Base-by-base conservation (phyloP, 2,888 invertebrate genomes). In the Drosophila greeni region DNA sequence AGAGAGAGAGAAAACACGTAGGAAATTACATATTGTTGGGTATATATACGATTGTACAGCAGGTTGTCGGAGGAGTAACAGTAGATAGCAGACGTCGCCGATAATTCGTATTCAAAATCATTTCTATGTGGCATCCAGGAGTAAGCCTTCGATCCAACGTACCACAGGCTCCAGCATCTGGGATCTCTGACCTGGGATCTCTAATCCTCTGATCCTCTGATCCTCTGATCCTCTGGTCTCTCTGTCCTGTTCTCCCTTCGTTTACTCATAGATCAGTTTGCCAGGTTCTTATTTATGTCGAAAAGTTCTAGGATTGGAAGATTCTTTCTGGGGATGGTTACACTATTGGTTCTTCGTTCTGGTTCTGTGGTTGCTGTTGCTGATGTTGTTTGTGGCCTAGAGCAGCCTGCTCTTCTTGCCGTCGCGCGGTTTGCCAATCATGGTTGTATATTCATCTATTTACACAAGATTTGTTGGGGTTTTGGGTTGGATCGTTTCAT, bases 381-480 rank as follows among this genome's bases (percentile, higher is more conserved):
- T 47, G 56, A 39, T 14, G 20, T 59, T 53, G 57, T 64, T 51
- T 62, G 23, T 56, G 57, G 26, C 70, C 87, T 87, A 89, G 81
- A 89, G 89, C 79, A 89, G 86, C 79, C 89, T 86, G 76, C 88
- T 88, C 87, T 88, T 89, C 87, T 89, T 89, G 74, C 89, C 88
- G 76, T 88, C 87, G 62, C 88, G 86, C 73, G 87, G 84, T 85
- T 89, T 89, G 86, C 89, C 89, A 87, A 89, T 88, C 88, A 89
- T 88, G 73, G 89, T 86, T 73, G 88, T 87, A 84, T 88, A 89
- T 80, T 89, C 89, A 87, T 89, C 89, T 89, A 87, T 86, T 86
- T 86, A 85, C 76, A 83, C 72, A 76, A 76, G 66, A 85, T 67
- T 74, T 66, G 49, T 64, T 36, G 56, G 58, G 64, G 29, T 7